Base-by-base conservation (phyloP, 2,888 invertebrate species). In the Dicyrtomina minuta region DNA sequence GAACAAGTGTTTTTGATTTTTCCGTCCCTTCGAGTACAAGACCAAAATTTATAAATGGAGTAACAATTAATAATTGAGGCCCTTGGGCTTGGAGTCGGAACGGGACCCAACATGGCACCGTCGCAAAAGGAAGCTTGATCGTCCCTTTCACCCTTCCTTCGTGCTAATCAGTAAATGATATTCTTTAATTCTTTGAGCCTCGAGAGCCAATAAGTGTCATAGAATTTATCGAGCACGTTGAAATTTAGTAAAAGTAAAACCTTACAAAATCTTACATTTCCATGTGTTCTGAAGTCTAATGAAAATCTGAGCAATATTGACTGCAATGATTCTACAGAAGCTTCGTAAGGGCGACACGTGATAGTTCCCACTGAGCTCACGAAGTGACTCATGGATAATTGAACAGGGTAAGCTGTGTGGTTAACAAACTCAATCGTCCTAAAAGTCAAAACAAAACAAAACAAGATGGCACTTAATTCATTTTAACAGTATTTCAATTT, bases 11-110 rank as follows among this genome's bases (percentile, higher is more conserved):
- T 59, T 70, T 70, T 24, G 67, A 44, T 4, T 66, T 59, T 46
- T 73, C 71, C 15, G 70, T 46, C 4, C 61, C 56, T 2, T 53
- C 43, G 1, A 69, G 56, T 4, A 71, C 43, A 4, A 71, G 39
- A 1, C 73, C 73, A 60, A 71, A 73, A 26, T 70, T 70, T 15
- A 73, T 43, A 1, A 71, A 51, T 44, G 71, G 71, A 4, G 67
- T 71, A 1, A 70, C 41, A 1, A 73, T 41, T 20, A 64, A 33
- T 13, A 70, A 39, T 13, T 44, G 44, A 1, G 71, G 71, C 10
- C 71, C 71, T 6, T 58, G 12, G 1, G 59, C 13, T 24, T 20
- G 22, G 8, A 71, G 17, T 44, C 53, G 26, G 60, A 68, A 27
- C 1, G 64, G 64, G 4, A 71, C 13, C 46, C 53, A 44, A 44